Evolutionary conservation across 2,888 invertebrate genomes (phyloP).

Genomic region (Tridacna crocea): DNA sequence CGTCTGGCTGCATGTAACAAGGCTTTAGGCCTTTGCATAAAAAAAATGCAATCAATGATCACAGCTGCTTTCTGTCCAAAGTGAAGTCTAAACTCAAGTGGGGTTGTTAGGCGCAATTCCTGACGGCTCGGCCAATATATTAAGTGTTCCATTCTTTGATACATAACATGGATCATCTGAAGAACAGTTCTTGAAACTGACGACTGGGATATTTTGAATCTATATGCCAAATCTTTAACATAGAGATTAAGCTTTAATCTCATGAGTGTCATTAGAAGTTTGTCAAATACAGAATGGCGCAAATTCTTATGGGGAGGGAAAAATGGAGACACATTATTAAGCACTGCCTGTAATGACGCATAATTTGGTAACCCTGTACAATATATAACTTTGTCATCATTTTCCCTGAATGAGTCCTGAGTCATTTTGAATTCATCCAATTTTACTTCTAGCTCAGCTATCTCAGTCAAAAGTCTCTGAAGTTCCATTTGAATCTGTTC

Average conservation of each 20-base stretch:
- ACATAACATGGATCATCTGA: constrained; percentile 2
- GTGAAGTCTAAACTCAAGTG: constrained; percentile 34
- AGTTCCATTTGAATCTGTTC: too few relatives aligned
- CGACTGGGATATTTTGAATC: neutral
- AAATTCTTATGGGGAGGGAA: neutral
- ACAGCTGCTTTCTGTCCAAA: constrained; percentile 51
- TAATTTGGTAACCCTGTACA: constrained; percentile 13
- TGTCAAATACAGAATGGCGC: neutral
- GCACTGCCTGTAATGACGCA: neutral
- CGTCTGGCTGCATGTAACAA: constrained; percentile 56
- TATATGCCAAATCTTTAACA: constrained; percentile 5
- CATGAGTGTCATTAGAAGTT: constrained; percentile 10
- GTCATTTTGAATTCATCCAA: too few relatives aligned
- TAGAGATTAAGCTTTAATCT: constrained; percentile 11
- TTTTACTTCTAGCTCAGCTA: too few relatives aligned
- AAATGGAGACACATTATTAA: constrained; percentile 8
- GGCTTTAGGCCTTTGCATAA: constrained; percentile 55
- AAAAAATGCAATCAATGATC: constrained; percentile 59
- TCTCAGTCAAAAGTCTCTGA: too few relatives aligned
- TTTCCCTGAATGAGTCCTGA: constrained; percentile 5
- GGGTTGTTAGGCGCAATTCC: constrained; percentile 46
- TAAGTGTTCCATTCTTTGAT: neutral
- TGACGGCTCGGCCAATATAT: constrained; percentile 47
- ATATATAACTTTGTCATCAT: constrained; percentile 10
- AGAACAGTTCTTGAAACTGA: constrained; percentile 18